These are phyloP conservation scores for Sardinella longiceps DNA, from an alignment of 2,797 vertebrate genomes.

Conservation along the genomic window DNA sequence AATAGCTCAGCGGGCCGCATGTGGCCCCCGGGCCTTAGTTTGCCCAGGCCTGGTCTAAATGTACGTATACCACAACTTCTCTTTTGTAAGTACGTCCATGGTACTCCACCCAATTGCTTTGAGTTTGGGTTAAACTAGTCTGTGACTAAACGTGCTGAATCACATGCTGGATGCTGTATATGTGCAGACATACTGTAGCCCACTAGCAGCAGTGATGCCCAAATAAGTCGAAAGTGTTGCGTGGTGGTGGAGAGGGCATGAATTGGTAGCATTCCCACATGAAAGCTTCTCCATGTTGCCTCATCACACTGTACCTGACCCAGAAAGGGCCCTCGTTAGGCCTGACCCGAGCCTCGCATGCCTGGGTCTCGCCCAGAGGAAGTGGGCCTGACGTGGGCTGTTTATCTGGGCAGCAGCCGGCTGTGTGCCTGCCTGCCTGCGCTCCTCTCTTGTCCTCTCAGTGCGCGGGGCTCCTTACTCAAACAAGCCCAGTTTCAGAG, in stretches of 20 bases:
- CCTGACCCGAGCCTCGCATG: slow-evolving; percentile 29
- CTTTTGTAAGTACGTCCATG: no score
- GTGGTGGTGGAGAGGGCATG: neutral
- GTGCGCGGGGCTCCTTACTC: slow-evolving; percentile 23
- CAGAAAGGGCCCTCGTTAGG: neutral
- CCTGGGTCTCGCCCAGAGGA: slow-evolving; percentile 33
- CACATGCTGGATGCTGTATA: no score
- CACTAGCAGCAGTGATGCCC: neutral
- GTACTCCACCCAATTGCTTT: no score
- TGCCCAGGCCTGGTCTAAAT: no score
- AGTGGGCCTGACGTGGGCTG: slow-evolving; percentile 17
- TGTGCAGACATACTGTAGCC: neutral
- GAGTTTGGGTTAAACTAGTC: no score
- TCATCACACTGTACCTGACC: neutral
- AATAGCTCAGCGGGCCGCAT: no score
- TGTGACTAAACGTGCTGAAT: no score
- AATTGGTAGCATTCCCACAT: neutral
- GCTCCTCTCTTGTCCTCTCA: neutral
- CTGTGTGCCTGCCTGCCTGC: neutral
- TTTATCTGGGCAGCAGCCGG: slow-evolving; percentile 34
- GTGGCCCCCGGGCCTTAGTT: no score
- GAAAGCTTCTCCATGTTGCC: neutral
- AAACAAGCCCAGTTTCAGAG: slow-evolving; percentile 44
- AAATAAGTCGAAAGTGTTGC: neutral
- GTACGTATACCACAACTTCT: no score